phyloP scores from a whole-genome alignment of 2,797 vertebrate species.

The Dermochelys coriacea region DNA sequence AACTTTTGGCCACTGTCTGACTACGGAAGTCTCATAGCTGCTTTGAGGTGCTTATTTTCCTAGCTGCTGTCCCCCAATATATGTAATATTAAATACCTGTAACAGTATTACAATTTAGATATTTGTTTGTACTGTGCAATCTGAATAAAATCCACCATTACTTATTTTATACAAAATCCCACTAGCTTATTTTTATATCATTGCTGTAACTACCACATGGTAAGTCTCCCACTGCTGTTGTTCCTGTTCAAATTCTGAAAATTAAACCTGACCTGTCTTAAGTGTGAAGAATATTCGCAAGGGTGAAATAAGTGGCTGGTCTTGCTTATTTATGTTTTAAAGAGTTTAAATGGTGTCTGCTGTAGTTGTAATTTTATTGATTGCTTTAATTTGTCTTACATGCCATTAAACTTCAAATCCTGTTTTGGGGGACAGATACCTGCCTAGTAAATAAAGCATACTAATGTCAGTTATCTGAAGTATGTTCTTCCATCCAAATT shows the following conservation, averaged over 20 bases:
- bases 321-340: slow-evolving; percentile 64
- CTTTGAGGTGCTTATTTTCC: slow-evolving; percentile 76
- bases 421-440: not conserved
- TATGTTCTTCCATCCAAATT: not conserved
- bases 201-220: slow-evolving; percentile 74
- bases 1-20: slow-evolving; percentile 79
- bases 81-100: slow-evolving; percentile 80
- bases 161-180: slow-evolving; percentile 84
- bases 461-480: not conserved
- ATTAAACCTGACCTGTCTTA: slow-evolving; percentile 20
- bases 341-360: slow-evolving; percentile 59
- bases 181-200: slow-evolving; percentile 87
- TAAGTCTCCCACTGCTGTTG: slow-evolving; percentile 66
- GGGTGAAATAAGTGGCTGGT: slow-evolving; percentile 41
- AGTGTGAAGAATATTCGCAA: slow-evolving; percentile 37
- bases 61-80: slow-evolving; percentile 70
- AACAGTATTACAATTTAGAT: slow-evolving; percentile 87
- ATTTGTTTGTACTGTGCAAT: slow-evolving; percentile 85
- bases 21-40: slow-evolving; percentile 76
- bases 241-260: slow-evolving; percentile 38
- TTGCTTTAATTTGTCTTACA: not conserved
- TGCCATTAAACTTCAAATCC: not conserved
- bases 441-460: not conserved
- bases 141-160: slow-evolving; percentile 83
- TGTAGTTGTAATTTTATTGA: not conserved